Conservation (phyloP, 2,113 vertebrate species). For the Colossoma macropomum region DNA sequence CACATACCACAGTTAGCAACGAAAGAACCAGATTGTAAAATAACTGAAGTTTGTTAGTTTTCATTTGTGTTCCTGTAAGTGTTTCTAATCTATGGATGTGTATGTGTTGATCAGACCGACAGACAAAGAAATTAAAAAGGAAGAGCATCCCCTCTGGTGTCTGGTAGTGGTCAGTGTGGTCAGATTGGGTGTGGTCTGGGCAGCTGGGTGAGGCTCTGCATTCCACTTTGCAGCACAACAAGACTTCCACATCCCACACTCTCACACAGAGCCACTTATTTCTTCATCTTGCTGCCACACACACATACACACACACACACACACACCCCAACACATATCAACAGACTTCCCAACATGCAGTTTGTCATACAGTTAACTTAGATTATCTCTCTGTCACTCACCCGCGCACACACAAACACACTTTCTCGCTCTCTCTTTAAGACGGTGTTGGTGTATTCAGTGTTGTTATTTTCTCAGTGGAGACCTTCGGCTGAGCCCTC, state of each 20-base stretch:
- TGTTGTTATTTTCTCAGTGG: conserved; percentile 5
- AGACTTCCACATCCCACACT: neutral
- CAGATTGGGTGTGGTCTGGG: neutral
- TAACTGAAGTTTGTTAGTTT: too few species aligned
- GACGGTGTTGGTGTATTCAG: neutral
- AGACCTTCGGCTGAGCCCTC: neutral
- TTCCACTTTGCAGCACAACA: neutral
- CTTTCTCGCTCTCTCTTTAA: neutral
- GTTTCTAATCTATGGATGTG: neutral
- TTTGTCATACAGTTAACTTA: too few species aligned
- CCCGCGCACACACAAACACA: neutral
- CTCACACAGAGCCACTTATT: neutral
- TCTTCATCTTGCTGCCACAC: neutral
- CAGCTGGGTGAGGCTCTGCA: neutral
- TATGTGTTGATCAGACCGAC: neutral
- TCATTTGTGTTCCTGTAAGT: neutral
- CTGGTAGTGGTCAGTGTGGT: neutral
- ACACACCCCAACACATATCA: too few species aligned
- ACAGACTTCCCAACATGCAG: too few species aligned
- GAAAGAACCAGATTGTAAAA: too few species aligned
- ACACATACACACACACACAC: neutral
- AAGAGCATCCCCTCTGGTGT: neutral
- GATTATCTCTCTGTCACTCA: neutral
- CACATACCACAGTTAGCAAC: too few species aligned
- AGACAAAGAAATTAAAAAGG: neutral